Base-by-base conservation (phyloP, 2,888 invertebrate genomes). In the Oeneis ivallda region DNA sequence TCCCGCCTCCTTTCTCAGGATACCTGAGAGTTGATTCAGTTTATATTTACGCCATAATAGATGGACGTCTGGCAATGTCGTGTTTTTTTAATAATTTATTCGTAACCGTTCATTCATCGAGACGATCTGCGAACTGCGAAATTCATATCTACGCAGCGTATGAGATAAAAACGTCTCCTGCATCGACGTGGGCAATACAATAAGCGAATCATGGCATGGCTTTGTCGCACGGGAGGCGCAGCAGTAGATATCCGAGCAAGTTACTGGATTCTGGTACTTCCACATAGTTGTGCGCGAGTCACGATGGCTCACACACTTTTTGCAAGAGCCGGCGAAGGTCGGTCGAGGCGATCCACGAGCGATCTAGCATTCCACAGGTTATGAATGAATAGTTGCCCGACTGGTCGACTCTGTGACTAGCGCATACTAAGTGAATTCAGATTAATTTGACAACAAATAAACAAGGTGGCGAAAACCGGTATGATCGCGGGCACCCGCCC, bases 391-490 rank as follows among this genome's bases (percentile, higher is more conserved):
- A 89, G 90, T 86, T 77, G 85, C 82, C 76, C 79, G 83, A 91
- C 91, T 83, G 85, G 90, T 89, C 82, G 79, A 75, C 56, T 56
- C 56, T 19, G 41, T 41, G 56, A 41, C 79, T 77, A 77, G 77
- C 84, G 86, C 87, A 89, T 87, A 86, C 86, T 87, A 85, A 88
- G 83, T 82, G 77, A 85, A 85, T 86, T 84, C 83, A 87, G 89
- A 89, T 90, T 88, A 89, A 92, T 90, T 92, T 91, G 90, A 90
- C 90, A 90, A 91, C 90, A 91, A 90, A 89, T 87, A 85, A 87
- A 87, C 85, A 84, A 84, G 89, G 84, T 86, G 76, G 89, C 86
- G 81, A 86, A 87, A 91, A 90, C 90, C 89, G 90, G 90, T 86
- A 82, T 85, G 79, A 75, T 77, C 70, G 76, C 76, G 77, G 82